Percentiles rank a stretch among this genome's conserved stretches.
phyloP scores from a whole-genome alignment of 2,113 vertebrate species.

The Pteruthius melanotis region DNA sequence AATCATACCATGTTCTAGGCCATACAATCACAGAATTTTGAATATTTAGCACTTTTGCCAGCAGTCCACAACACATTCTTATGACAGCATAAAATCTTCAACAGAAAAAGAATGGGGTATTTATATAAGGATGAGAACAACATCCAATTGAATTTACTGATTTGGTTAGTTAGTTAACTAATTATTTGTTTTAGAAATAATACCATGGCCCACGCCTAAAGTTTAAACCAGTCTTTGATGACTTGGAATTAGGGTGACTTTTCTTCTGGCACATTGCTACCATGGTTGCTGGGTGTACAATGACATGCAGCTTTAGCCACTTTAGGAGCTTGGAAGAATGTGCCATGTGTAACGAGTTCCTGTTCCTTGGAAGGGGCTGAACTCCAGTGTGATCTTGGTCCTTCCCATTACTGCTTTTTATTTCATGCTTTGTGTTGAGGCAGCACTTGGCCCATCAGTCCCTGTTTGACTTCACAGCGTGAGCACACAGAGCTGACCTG shows the following conservation, averaged over 20 bases:
- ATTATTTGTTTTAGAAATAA: neutral
- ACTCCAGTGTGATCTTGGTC: neutral
- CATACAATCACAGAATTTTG: neutral
- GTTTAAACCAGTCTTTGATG: neutral
- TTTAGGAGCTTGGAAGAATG: neutral
- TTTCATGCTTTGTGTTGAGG: neutral
- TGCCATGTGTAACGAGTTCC: rapidly evolving
- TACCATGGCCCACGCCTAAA: neutral
- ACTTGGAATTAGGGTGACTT: neutral
- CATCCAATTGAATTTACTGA: neutral
- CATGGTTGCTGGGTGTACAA: rapidly evolving
- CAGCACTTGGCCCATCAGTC: neutral
- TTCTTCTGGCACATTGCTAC: neutral
- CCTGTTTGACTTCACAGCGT: neutral
- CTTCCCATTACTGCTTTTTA: neutral
- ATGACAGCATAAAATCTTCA: neutral
- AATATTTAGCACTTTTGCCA: neutral
- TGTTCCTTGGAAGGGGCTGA: neutral
- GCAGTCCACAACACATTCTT: neutral
- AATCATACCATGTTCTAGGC: neutral
- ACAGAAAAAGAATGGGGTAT: neutral
- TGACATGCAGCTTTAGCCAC: neutral
- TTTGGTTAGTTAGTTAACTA: neutral
- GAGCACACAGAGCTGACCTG: neutral
- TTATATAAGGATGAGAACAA: neutral